phyloP scores from a whole-genome alignment of 2,113 vertebrate species.

The Etheostoma cragini region DNA sequence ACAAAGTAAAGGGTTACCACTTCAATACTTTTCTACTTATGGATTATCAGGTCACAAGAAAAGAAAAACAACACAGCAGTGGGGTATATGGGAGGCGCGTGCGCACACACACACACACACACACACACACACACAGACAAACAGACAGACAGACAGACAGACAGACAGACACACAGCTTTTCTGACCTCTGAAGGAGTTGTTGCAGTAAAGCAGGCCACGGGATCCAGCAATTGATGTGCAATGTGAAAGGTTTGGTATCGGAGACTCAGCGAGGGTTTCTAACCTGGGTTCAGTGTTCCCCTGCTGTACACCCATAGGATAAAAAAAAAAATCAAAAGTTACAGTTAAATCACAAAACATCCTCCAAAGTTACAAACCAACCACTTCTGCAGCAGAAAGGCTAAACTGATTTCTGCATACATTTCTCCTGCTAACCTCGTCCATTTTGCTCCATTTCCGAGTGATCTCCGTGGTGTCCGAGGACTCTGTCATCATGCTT shows the following conservation, averaged over 20 bases:
- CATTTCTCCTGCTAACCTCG: constrained; percentile 76
- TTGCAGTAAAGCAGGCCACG: constrained; percentile 66
- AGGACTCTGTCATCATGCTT: constrained; percentile 38
- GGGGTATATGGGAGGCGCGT: too few species aligned
- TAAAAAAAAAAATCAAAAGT: not conserved
- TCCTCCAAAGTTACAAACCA: not conserved
- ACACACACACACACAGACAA: too few species aligned
- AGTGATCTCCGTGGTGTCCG: constrained; percentile 55
- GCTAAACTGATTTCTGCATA: not conserved
- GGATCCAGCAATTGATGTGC: constrained; percentile 71
- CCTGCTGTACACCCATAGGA: constrained; percentile 53
- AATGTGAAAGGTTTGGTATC: constrained; percentile 51
- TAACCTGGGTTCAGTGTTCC: constrained; percentile 67
- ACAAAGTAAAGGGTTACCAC: too few species aligned
- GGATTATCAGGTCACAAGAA: not conserved
- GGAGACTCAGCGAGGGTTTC: constrained; percentile 73
- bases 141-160: too few species aligned
- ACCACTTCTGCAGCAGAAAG: not conserved
- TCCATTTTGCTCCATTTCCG: constrained; percentile 74
- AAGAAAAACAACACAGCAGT: not conserved
- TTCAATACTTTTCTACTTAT: not conserved
- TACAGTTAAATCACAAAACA: constrained; percentile 12
- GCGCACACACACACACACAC: too few species aligned
- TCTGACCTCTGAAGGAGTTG: constrained; percentile 71
- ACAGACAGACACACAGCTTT: not conserved